Conservation (phyloP, 2,888 invertebrate species). For the Rhabditoides inermis region DNA sequence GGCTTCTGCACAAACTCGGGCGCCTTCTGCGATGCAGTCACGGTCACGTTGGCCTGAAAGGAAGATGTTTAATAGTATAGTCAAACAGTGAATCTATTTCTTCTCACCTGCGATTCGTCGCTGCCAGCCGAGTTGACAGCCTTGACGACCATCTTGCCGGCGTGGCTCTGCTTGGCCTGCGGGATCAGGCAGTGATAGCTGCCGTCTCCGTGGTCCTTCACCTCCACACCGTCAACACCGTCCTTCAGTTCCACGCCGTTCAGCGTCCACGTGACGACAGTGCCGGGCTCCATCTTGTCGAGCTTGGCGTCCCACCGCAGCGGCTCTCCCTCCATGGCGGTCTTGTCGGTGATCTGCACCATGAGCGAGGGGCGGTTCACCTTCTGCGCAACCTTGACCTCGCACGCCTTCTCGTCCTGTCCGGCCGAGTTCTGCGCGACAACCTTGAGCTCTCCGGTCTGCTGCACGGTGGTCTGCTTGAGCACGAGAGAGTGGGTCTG, state of each 20-base stretch:
- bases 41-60: constrained; percentile 15
- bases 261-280: constrained; percentile 36
- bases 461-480: too few relatives aligned
- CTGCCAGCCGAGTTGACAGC: constrained; percentile 39
- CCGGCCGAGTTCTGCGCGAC: constrained; percentile 33
- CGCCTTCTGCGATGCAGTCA: constrained; percentile 18
- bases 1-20: constrained; percentile 47
- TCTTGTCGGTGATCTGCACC: constrained; percentile 72
- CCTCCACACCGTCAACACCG: constrained; percentile 17
- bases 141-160: too few relatives aligned
- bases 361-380: constrained; percentile 52
- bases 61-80: too few relatives aligned
- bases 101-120: too few relatives aligned
- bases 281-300: constrained; percentile 24
- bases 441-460: too few relatives aligned
- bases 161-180: constrained; percentile 27
- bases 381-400: constrained; percentile 14
- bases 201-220: constrained; percentile 39
- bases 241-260: constrained; percentile 32
- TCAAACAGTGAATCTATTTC: too few relatives aligned
- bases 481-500: too few relatives aligned
- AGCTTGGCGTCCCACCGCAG: constrained; percentile 25
- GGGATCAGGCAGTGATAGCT: constrained; percentile 63
- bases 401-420: constrained; percentile 22
- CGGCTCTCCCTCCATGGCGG: constrained; percentile 70